A percentile compares a stretch with the other conserved stretches of the same genome.
Conservation (phyloP, 2,888 invertebrate genomes). For the Andricus quercusramuli region DNA sequence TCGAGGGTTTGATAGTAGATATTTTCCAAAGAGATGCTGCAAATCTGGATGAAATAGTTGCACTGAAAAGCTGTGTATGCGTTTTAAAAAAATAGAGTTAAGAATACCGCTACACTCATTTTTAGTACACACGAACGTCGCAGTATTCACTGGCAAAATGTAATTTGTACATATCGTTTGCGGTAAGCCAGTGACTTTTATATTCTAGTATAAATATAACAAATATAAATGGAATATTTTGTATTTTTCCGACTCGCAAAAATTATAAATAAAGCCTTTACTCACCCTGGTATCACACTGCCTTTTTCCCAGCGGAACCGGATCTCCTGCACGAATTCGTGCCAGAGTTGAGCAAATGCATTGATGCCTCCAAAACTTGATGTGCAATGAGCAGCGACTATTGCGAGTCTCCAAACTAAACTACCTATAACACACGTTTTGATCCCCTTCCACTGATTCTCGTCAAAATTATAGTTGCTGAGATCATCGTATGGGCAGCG, state of each 20-base stretch:
- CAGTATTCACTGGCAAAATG: slow-evolving; percentile 38
- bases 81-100: not conserved
- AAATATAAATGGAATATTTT: slow-evolving; percentile 39
- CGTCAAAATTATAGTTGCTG: slow-evolving; percentile 66
- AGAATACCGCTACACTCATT: slow-evolving; percentile 32
- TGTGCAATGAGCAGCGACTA: slow-evolving; percentile 86
- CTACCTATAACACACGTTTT: slow-evolving; percentile 91
- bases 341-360: slow-evolving; percentile 94
- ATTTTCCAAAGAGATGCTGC: slow-evolving; percentile 17
- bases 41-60: not conserved
- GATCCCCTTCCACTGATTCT: slow-evolving; percentile 77
- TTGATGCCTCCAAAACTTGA: slow-evolving; percentile 87
- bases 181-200: slow-evolving; percentile 29
- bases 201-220: slow-evolving; percentile 23
- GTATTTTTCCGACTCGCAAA: slow-evolving; percentile 5
- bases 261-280: slow-evolving; percentile 66
- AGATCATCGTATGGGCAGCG: slow-evolving; percentile 73
- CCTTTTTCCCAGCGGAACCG: slow-evolving; percentile 93
- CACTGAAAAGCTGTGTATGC: slow-evolving; percentile 2
- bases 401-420: slow-evolving; percentile 89
- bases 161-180: slow-evolving; percentile 36
- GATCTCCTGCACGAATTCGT: slow-evolving; percentile 94
- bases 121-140: slow-evolving; percentile 29
- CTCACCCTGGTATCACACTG: slow-evolving; percentile 91
- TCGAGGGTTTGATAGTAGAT: not conserved